A percentile compares a stretch with the other conserved stretches of the same genome.
Evolutionary conservation across 2,888 invertebrate genomes (phyloP).

Genomic region (Aspidapion aeneum): DNA sequence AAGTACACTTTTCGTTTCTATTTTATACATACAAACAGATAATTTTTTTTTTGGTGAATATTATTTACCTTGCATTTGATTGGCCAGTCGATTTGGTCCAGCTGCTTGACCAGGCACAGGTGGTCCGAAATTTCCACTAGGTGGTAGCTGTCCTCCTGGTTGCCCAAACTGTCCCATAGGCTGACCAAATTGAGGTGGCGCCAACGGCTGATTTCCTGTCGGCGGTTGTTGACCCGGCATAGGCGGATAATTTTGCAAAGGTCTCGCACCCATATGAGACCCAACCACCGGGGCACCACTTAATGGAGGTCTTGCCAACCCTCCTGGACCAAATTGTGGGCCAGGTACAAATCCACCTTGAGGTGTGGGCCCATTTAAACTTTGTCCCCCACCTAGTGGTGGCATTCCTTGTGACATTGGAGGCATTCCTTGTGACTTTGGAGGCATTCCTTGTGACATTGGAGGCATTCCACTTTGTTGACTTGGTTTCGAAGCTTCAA

Average conservation of each 20-base stretch:
- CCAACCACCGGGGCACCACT: neutral
- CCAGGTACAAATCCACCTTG: neutral
- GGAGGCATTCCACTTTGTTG: constrained; percentile 5
- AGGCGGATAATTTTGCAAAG: constrained; percentile 14
- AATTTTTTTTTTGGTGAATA: too few relatives aligned
- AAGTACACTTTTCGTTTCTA: too few relatives aligned
- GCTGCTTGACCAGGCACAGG: constrained; percentile 23
- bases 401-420: neutral
- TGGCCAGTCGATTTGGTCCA: constrained; percentile 37
- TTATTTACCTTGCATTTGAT: constrained; percentile 45
- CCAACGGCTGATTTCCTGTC: neutral
- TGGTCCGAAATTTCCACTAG: neutral
- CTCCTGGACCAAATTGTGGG: neutral
- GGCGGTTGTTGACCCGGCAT: constrained; percentile 17
- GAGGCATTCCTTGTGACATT: neutral
- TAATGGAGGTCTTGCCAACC: neutral
- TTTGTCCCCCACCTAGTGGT: neutral
- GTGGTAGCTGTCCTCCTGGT: neutral
- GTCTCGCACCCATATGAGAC: neutral
- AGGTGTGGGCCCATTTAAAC: neutral
- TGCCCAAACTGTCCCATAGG: neutral
- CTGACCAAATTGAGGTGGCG: neutral
- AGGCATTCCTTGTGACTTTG: neutral
- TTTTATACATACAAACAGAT: too few relatives aligned
- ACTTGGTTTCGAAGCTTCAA: neutral